Evolutionary conservation across 23 tunicate species (phyloP).

Genomic region (Trididemnum clinides): DNA sequence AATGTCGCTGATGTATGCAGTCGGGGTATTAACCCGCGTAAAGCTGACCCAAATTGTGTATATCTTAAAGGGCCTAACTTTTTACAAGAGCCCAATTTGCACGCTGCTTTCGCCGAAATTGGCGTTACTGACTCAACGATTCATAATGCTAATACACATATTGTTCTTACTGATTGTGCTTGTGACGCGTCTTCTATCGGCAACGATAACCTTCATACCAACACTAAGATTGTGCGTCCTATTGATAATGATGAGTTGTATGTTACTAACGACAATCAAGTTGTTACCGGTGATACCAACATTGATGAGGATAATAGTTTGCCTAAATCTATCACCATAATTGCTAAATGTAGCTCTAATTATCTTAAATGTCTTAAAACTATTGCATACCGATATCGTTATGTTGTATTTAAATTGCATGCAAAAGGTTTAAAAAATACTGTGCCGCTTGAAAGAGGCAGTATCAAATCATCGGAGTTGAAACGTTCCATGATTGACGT

Average conservation of each 20-base stretch:
- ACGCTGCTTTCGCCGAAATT: too few relatives aligned
- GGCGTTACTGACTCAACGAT: neutral
- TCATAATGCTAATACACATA: neutral
- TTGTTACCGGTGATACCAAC: neutral
- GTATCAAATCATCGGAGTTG: neutral
- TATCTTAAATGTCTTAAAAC: neutral
- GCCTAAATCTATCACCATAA: neutral
- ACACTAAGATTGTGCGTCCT: too few relatives aligned
- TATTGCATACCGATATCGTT: slow-evolving; percentile 13
- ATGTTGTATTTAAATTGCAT: neutral
- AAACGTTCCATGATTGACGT: neutral
- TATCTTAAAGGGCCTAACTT: too few relatives aligned
- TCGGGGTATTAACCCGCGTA: neutral
- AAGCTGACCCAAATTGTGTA: neutral
- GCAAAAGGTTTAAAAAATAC: neutral
- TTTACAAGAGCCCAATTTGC: too few relatives aligned
- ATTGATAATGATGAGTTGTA: neutral
- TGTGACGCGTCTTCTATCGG: neutral
- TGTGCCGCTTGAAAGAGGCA: too few relatives aligned
- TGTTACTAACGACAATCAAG: neutral
- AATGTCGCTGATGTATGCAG: slow-evolving; percentile 13
- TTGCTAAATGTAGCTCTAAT: neutral
- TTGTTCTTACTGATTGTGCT: neutral
- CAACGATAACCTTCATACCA: too few relatives aligned
- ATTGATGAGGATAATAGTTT: neutral